Evolutionary conservation across 2,797 vertebrate genomes (phyloP).

Genomic region (Gobio occitaniae): DNA sequence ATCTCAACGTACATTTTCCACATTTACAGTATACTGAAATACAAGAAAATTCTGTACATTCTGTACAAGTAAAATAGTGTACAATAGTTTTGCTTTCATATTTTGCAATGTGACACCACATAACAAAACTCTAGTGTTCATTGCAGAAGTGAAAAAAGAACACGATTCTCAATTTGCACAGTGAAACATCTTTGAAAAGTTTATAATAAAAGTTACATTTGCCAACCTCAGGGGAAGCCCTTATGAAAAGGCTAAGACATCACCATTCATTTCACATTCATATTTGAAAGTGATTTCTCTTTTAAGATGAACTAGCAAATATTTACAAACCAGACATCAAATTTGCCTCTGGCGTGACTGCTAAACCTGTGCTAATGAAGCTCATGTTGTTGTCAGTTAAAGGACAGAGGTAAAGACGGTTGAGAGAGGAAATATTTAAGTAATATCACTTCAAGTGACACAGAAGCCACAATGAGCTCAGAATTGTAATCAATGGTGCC

Average conservation of each 20-base stretch:
- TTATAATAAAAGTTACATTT: constrained; percentile 48
- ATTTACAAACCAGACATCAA: not conserved
- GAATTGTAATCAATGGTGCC: constrained; percentile 60
- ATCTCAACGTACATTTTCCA: not conserved
- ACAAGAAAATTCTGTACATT: not conserved
- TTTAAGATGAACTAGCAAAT: constrained; percentile 3
- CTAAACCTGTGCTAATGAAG: constrained; percentile 4
- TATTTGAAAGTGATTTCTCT: constrained; percentile 14
- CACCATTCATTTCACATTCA: constrained; percentile 20
- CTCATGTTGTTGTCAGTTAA: constrained; percentile 23
- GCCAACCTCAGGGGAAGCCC: constrained; percentile 43
- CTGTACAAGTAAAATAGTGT: not conserved
- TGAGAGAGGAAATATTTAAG: constrained; percentile 41
- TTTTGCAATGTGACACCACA: constrained; percentile 21
- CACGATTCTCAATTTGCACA: constrained; percentile 22
- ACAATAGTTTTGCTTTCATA: constrained; percentile 29
- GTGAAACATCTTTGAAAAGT: constrained; percentile 48
- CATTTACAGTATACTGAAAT: not conserved
- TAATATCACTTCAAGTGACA: constrained; percentile 29
- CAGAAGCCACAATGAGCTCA: constrained; percentile 46
- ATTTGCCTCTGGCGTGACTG: not conserved
- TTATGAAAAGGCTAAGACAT: constrained; percentile 23
- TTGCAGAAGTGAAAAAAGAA: constrained; percentile 42
- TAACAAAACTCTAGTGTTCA: constrained; percentile 38
- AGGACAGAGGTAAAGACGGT: constrained; percentile 31